Evolutionary conservation across 2,797 vertebrate genomes (phyloP).

Genomic region (Lophura swinhoii): DNA sequence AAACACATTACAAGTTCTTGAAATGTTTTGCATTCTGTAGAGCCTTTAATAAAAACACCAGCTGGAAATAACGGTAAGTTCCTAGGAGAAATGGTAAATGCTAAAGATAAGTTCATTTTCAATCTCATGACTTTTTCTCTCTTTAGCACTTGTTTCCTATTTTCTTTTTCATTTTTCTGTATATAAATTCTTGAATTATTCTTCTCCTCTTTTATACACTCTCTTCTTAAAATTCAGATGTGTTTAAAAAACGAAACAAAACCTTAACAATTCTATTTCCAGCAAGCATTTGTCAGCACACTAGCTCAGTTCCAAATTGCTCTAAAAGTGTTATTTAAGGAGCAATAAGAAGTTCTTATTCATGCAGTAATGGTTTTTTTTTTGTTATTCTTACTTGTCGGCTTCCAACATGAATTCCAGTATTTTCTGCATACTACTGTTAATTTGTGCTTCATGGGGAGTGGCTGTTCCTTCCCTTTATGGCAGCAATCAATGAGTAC

Average conservation of each 20-base stretch:
- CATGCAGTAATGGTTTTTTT: neutral
- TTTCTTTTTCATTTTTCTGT: neutral
- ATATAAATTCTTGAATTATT: neutral
- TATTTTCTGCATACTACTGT: constrained; percentile 12
- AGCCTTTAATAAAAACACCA: neutral
- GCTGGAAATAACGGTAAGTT: neutral
- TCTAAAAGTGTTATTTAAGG: neutral
- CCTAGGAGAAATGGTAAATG: neutral
- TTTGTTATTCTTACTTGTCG: neutral
- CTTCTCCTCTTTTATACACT: neutral
- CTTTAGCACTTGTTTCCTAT: neutral
- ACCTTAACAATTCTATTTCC: neutral
- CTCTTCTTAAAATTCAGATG: neutral
- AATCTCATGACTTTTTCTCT: neutral
- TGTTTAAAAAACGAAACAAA: neutral
- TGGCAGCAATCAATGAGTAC: neutral
- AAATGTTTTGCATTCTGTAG: neutral
- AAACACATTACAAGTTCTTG: neutral
- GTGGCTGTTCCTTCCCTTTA: neutral
- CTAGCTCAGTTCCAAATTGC: neutral
- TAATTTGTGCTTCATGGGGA: constrained; percentile 30
- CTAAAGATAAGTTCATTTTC: neutral
- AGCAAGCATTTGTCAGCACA: neutral
- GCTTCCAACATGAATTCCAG: neutral
- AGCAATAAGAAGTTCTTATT: neutral